A percentile compares a stretch with the other conserved stretches of the same genome.
These are phyloP conservation scores for Lithophane ornitopus DNA, from an alignment of 2,888 invertebrate species.

Conservation along the genomic window DNA sequence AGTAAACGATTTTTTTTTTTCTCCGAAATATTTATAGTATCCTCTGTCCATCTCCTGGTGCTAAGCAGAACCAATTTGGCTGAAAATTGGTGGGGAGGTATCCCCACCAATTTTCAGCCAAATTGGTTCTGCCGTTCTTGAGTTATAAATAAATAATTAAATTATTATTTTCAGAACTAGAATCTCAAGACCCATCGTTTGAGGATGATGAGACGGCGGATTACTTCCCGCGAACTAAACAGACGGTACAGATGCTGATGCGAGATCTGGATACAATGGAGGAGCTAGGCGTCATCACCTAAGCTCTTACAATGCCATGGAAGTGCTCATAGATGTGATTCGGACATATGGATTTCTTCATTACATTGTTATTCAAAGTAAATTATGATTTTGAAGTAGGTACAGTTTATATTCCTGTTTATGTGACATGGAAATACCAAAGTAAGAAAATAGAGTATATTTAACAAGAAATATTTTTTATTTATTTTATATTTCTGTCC, in stretches of 20 bases:
- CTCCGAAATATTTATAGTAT: too few relatives aligned
- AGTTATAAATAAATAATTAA: too few relatives aligned
- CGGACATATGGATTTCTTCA: background rate
- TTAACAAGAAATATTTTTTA: background rate
- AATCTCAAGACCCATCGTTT: conserved; percentile 91
- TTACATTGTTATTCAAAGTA: conserved; percentile 7
- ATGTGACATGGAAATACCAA: conserved; percentile 30
- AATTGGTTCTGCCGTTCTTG: too few relatives aligned
- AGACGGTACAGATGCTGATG: conserved; percentile 94
- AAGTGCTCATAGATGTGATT: conserved; percentile 7
- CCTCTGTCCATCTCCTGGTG: too few relatives aligned
- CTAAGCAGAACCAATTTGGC: too few relatives aligned
- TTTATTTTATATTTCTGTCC: background rate
- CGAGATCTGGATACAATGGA: conserved; percentile 93
- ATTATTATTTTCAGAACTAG: conserved; percentile 84
- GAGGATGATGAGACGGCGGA: conserved; percentile 90
- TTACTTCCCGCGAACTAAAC: conserved; percentile 92
- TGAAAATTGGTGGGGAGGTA: too few relatives aligned
- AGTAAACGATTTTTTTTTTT: too few relatives aligned
- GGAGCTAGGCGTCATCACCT: conserved; percentile 91
- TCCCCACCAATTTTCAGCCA: too few relatives aligned
- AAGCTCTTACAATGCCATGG: conserved; percentile 30
- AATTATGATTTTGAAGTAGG: conserved; percentile 10
- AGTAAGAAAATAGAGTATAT: conserved; percentile 43
- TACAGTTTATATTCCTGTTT: conserved; percentile 13